Conservation (phyloP, 2,888 invertebrate species). For the Schizaphis graminum region DNA sequence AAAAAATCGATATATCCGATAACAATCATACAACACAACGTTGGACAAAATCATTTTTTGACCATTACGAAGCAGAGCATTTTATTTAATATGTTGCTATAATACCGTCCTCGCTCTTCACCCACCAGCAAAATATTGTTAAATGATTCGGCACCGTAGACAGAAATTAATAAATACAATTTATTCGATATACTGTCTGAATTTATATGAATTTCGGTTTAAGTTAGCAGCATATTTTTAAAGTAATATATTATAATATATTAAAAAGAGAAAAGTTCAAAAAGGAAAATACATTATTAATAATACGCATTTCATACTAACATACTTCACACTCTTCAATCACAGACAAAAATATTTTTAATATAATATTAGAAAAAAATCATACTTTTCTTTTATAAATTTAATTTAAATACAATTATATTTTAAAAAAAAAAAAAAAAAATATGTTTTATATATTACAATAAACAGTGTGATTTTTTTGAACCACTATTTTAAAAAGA, state of each 20-base stretch:
- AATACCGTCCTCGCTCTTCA: neutral
- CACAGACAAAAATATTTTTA: neutral
- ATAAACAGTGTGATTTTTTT: neutral
- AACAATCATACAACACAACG: neutral
- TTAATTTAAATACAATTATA: neutral
- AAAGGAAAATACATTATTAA: neutral
- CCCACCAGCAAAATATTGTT: neutral
- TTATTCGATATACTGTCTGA: neutral
- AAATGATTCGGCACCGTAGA: neutral
- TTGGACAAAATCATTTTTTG: neutral
- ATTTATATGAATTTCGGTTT: neutral
- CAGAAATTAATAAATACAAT: neutral
- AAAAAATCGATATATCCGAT: neutral
- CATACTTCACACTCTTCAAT: neutral
- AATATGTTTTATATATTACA: neutral
- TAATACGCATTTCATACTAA: neutral
- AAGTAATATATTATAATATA: neutral
- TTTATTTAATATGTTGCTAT: neutral
- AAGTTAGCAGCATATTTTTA: neutral
- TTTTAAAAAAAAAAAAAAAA: neutral
- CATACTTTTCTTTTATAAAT: neutral
- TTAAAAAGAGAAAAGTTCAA: neutral
- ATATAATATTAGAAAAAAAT: neutral
- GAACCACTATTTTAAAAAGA: neutral
- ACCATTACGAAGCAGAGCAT: neutral